Evolutionary conservation across 2,888 invertebrate genomes (phyloP), one percentile per base, ranked within the genome.

Genomic region (Idaea dimidiata): DNA sequence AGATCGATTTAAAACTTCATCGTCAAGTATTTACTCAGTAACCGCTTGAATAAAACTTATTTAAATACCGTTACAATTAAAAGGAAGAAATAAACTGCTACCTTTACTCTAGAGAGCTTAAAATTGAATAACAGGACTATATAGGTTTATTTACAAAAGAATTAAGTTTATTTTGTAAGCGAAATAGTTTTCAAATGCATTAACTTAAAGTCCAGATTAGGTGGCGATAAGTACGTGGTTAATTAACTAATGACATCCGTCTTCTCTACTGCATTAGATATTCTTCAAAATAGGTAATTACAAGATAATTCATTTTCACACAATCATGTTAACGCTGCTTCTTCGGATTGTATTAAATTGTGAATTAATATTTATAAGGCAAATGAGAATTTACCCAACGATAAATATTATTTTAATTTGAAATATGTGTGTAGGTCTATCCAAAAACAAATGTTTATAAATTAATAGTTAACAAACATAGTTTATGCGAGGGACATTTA

Each of bases 21-120:
- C 86, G 82, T 77, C 62, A 73, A 88, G 87, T 91, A 82, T 91
- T 91, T 91, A 88, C 88, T 89, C 88, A 88, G 90, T 88, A 90
- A 90, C 88, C 83, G 86, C 82, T 83, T 88, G 86, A 87, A 86
- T 89, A 43, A 43, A 43, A 43, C 43, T 5, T 3, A 43, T 43
- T 43, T 14, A 43, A 14, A 43, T 7, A 43, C 43, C 43, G 43
- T 43, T 43, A 43, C 14, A 43, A 43, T 10, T 43, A 43, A 43
- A 43, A 43, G 10, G 43, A 43, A 1, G 3, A 43, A 43, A 43
- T 43, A 7, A 43, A 43, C 43, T 43, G 43, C 8, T 14, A 43
- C 43, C 7, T 59, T 53, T 17, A 53, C 18, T 78, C 72, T 67
- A 67, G 43, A 43, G 43, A 43, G 43, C 43, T 43, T 8, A 43